Base-by-base conservation (phyloP, 1,140 invertebrate species). In the Megathymus violae region DNA sequence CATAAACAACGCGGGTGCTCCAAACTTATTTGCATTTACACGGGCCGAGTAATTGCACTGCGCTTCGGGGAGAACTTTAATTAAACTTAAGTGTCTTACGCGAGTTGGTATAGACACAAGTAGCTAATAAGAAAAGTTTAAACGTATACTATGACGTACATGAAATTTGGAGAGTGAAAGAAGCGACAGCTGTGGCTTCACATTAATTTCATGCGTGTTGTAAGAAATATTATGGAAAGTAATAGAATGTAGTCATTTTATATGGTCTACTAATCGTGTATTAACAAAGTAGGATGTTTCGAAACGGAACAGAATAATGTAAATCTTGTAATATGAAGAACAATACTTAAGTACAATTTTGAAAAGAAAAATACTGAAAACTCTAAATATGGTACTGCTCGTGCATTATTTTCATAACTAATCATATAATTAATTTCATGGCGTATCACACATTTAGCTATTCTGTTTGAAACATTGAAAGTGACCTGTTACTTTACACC, bases 21-120 rank as follows among this genome's bases (percentile, higher is more conserved):
- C 73, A 75, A 89, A 89, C 81, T 89, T 89, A 89, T 89, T 89
- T 89, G 85, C 86, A 89, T 89, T 86, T 86, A 89, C 86, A 89
- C 83, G 85, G 85, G 78, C 84, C 83, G 78, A 87, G 83, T 89
- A 89, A 89, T 89, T 89, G 86, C 83, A 78, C 73, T 81, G 83
- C 76, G 83, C 86, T 88, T 85, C 79, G 69, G 86, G 85, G 86
- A 86, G 76, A 86, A 82, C 71, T 89, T 88, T 89, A 89, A 89
- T 89, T 89, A 87, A 89, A 86, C 81, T 80, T 78, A 72, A 86
- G 67, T 82, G 76, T 78, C 83, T 83, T 83, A 80, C 70, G 76
- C 80, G 78, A 84, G 78, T 72, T 82, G 71, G 74, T 83, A 80
- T 76, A 78, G 75, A 74, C 72, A 78, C 74, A 76, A 82, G 76